Percentiles rank a stretch among this genome's conserved stretches.
These are phyloP conservation scores for Chloroceryle aenea DNA, from an alignment of 2,113 vertebrate species.

Conservation along the genomic window DNA sequence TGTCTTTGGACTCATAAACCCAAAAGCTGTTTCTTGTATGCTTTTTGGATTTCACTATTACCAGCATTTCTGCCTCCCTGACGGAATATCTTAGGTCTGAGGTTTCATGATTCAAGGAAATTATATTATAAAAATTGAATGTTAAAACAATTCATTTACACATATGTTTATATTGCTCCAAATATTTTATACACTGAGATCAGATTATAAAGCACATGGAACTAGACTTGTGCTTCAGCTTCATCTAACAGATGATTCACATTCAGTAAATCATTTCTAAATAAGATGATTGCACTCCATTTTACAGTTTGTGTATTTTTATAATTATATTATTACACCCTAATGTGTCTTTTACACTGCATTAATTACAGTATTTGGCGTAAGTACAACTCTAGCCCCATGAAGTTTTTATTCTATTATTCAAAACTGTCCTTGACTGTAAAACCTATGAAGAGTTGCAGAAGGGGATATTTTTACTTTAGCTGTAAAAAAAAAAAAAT, in stretches of 20 bases:
- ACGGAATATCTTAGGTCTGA: constrained; percentile 17
- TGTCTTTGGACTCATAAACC: constrained; percentile 63
- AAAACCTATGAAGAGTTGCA: neutral
- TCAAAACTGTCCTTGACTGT: neutral
- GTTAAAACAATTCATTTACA: constrained; percentile 49
- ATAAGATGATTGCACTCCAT: neutral
- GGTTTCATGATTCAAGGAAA: constrained; percentile 46
- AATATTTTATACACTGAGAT: neutral
- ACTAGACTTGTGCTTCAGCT: neutral
- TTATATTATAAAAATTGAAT: constrained; percentile 27
- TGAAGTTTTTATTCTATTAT: neutral
- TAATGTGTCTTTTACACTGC: neutral
- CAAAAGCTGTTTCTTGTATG: constrained; percentile 62
- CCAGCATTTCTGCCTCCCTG: constrained; percentile 43
- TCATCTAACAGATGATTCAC: neutral
- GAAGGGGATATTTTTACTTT: neutral
- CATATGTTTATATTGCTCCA: neutral
- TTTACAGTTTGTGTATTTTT: constrained; percentile 1
- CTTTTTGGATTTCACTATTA: constrained; percentile 43
- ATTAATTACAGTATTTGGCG: neutral
- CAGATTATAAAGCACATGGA: neutral
- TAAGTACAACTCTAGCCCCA: neutral
- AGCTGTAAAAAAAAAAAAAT: neutral
- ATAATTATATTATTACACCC: neutral
- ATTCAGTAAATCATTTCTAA: neutral